Evolutionary conservation across 2,797 vertebrate species (phyloP), one percentile per base, ranked within the genome.

Genomic region (Austrolebias charrua): DNA sequence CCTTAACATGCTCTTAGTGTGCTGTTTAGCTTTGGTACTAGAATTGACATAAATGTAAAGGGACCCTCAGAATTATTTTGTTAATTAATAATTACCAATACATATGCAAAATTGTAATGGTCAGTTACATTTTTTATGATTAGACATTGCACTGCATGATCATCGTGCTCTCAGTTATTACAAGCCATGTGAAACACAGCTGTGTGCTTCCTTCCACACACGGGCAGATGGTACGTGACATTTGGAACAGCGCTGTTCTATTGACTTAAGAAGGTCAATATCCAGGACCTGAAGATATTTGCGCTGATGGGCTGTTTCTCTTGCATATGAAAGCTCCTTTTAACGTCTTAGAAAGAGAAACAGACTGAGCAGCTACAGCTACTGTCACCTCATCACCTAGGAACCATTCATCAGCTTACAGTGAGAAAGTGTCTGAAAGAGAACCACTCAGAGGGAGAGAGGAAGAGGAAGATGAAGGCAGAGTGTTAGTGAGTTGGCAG

Each of bases 351-450:
- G 35, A 28, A 75, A 56, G 67, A 63, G 69, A 67, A 83, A 74
- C 46, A 80, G 60, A 66, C 44, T 44, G 80, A 83, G 76, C 55
- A 60, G 66, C 76, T 75, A 65, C 67, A 76, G 49, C 67, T 8
- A 55, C 74, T 83, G 81, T 80, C 86, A 80, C 71, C 80, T 79
- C 66, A 24, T 79, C 80, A 85, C 73, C 77, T 42, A 55, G 66
- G 69, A 60, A 76, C 63, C 80, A 76, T 82, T 88, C 75, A 83
- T 83, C 77, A 74, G 57, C 51, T 69, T 52, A 6, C 35, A 28
- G 44, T 7, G 60, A 69, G 60, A 73, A 69, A 62, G 31, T 29
- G 54, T 31, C 56, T 45, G 58, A 78, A 56, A 55, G 65, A 45
- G 59, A 56, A 31, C 8, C 1, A 62, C 63, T 55, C n/a, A 20